phyloP scores from a whole-genome alignment of 2,113 vertebrate genomes.

The Gymnorhina tibicen region DNA sequence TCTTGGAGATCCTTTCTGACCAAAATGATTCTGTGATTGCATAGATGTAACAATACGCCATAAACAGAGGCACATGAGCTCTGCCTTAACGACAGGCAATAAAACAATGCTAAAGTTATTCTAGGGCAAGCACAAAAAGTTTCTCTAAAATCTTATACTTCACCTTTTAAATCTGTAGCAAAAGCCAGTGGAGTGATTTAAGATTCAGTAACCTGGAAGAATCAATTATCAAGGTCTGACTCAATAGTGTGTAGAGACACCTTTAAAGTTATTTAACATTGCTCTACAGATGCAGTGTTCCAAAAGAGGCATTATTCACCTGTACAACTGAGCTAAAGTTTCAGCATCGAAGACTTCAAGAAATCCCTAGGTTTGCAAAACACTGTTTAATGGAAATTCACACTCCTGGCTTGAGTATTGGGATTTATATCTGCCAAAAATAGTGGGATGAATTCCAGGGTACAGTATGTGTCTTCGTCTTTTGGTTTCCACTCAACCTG shows the following conservation, averaged over 20 bases:
- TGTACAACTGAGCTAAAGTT: neutral
- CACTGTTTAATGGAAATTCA: constrained; percentile 6
- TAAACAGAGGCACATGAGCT: neutral
- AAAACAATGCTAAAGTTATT: neutral
- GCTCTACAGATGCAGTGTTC: neutral
- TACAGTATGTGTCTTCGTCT: neutral
- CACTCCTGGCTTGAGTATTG: neutral
- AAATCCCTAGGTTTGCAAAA: neutral
- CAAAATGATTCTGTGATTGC: neutral
- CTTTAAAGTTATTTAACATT: neutral
- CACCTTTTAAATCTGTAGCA: neutral
- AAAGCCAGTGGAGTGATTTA: neutral
- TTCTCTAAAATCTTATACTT: neutral
- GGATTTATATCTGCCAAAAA: neutral
- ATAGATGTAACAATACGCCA: fast-evolving
- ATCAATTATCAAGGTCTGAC: neutral
- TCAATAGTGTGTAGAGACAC: neutral
- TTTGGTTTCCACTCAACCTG: neutral
- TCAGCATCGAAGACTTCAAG: neutral
- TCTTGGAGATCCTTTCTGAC: neutral
- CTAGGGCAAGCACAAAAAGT: neutral
- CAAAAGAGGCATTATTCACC: neutral
- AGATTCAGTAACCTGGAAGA: neutral
- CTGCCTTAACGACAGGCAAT: neutral
- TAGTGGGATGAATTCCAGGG: neutral